These are phyloP conservation scores for Mylabris sibirica DNA, from an alignment of 2,888 invertebrate genomes.

Conservation along the genomic window DNA sequence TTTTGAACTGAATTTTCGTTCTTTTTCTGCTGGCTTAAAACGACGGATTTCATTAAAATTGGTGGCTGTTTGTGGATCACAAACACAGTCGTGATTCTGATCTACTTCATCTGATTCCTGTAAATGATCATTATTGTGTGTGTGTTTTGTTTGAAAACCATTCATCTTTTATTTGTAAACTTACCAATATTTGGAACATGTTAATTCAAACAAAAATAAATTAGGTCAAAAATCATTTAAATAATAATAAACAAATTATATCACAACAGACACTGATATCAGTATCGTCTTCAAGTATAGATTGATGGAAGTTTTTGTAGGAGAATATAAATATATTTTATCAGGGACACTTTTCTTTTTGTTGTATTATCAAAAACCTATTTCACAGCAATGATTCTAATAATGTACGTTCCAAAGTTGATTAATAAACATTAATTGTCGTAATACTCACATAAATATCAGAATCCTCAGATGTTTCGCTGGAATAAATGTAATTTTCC, in stretches of 20 bases:
- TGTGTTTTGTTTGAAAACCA: neutral
- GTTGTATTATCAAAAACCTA: neutral
- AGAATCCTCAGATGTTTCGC: slow-evolving; percentile 37
- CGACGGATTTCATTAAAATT: neutral
- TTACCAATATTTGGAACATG: neutral
- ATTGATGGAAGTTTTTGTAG: neutral
- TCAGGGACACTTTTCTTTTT: neutral
- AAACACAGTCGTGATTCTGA: neutral
- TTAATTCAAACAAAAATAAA: neutral
- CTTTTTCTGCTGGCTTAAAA: neutral
- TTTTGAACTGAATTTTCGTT: neutral
- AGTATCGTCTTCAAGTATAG: neutral
- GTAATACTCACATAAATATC: slow-evolving; percentile 37
- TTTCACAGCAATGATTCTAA: neutral
- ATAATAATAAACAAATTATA: neutral
- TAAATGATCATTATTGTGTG: neutral
- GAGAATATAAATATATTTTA: neutral
- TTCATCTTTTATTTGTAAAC: neutral
- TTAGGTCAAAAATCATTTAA: neutral
- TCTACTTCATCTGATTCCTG: slow-evolving; percentile 37
- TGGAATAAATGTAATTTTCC: slow-evolving; percentile 42
- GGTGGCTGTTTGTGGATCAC: neutral
- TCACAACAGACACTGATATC: neutral
- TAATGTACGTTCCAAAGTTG: too few species aligned
- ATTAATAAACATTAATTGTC: neutral